Evolutionary conservation across 2,797 vertebrate species (phyloP), one percentile per base, ranked within the genome.

Genomic region (Erpetoichthys calabaricus): DNA sequence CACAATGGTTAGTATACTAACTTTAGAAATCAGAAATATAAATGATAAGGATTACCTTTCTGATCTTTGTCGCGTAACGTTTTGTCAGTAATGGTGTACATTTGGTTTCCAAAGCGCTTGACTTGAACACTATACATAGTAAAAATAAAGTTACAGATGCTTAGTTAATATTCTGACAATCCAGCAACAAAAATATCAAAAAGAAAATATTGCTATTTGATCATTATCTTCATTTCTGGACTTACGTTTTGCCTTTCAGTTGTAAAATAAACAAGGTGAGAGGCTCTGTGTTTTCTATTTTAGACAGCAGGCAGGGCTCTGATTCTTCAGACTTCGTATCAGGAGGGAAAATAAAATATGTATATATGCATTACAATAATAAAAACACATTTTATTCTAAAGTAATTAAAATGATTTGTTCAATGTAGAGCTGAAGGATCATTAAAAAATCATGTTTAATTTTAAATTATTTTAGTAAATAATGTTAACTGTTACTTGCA

Each of bases 211-310:
- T 4, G 8, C 1, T 7, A 42, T 7, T 42, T 9, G 41, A 5
- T 51, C 25, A 45, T 8, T 7, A 42, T 54, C 6, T 6, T 6
- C 3, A 47, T 1, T 1, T 46, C 1, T 56, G 55, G 47, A 70
- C 79, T 63, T 57, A 90, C 87, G 73, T 76, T 3, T 46, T 63
- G 0, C 54, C 59, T 2, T 53, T 56, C 8, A 75, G 25, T 58
- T 89, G 61, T 8, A 91, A 71, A 49, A 78, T 63, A 61, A 91
- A 90, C 54, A 86, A 65, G 57, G 83, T 67, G 7, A 80, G 64
- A 3, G 81, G 75, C 59, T 79, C 80, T 1, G 64, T 65, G 25
- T 67, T 71, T 51, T 61, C 56, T 3, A 53, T 5, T 8, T 69
- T 68, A 0, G 2, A 4, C 57, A 68, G 10, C 1, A 44, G 62